Evolutionary conservation across 2,888 invertebrate genomes (phyloP).

Genomic region (Protophormia terraenovae): DNA sequence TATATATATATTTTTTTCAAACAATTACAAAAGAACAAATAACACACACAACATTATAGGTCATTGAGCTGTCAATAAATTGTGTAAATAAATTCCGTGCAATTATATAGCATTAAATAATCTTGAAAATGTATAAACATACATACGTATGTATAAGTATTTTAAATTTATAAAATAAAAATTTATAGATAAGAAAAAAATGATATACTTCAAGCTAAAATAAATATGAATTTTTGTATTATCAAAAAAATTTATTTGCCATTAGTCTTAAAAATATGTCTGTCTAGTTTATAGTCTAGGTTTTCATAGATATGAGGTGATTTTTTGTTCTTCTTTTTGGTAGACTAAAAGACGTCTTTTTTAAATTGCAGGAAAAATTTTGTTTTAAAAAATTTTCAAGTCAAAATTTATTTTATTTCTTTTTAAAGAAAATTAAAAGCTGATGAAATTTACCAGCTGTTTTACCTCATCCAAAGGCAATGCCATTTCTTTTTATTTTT

Average conservation of each 20-base stretch:
- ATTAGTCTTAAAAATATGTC: background rate
- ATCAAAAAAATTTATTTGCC: background rate
- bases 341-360: conserved; percentile 31
- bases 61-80: conserved; percentile 64
- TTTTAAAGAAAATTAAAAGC: background rate
- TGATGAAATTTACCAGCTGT: conserved; percentile 22
- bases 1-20: too few species aligned
- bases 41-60: conserved; percentile 18
- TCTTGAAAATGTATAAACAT: background rate
- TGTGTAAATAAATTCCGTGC: conserved; percentile 40
- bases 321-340: background rate
- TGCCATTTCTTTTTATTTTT: background rate
- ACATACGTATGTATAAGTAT: too few species aligned
- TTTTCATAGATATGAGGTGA: background rate
- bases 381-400: background rate
- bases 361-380: background rate
- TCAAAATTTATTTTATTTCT: background rate
- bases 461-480: conserved; percentile 1
- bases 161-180: background rate
- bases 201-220: too few species aligned
- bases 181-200: conserved; percentile 12
- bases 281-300: background rate
- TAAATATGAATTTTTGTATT: background rate
- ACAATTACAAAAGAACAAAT: background rate
- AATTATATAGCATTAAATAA: background rate